These are phyloP conservation scores for Cathartes aura DNA, from an alignment of 2,113 vertebrate genomes.

Conservation along the genomic window DNA sequence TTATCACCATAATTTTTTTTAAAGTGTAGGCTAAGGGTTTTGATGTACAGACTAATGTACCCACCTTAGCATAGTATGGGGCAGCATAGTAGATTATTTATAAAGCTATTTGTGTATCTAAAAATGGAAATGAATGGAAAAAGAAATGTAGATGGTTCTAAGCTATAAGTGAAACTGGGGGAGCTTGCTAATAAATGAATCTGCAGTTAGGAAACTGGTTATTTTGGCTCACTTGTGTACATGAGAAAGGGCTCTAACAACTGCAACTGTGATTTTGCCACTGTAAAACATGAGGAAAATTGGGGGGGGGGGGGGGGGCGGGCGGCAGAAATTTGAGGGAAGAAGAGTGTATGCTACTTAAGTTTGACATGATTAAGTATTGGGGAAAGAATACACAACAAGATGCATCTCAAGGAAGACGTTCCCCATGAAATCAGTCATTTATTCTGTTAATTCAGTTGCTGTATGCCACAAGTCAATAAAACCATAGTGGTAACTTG, in stretches of 20 bases:
- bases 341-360: neutral
- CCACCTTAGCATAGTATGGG: neutral
- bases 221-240: neutral
- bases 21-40: rapidly evolving
- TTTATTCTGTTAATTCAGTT: neutral
- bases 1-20: neutral
- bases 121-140: neutral
- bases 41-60: neutral
- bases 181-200: neutral
- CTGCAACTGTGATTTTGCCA: neutral
- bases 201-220: neutral
- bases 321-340: neutral
- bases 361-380: neutral
- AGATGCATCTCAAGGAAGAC: neutral
- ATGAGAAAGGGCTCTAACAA: neutral
- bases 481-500: neutral
- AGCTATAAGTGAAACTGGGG: neutral
- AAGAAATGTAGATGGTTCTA: neutral
- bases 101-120: neutral
- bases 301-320: rapidly evolving
- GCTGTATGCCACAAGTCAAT: neutral
- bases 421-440: neutral
- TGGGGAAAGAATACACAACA: neutral
- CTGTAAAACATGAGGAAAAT: neutral
- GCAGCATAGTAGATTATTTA: neutral